Conservation (phyloP, 2,797 vertebrate genomes). For the Pipistrellus kuhlii region DNA sequence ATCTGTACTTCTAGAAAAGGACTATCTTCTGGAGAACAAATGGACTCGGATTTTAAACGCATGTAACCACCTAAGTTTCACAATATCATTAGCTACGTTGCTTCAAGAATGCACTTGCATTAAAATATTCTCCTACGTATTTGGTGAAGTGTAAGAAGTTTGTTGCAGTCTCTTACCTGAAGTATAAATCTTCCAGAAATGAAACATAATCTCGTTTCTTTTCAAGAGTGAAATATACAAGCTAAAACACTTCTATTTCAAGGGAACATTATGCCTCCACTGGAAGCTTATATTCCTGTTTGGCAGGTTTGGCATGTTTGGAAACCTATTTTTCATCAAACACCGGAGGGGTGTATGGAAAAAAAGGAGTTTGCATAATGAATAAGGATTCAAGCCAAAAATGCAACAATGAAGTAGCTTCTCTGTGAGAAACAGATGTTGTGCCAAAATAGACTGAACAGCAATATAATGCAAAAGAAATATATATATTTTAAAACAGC, state of each 20-base stretch:
- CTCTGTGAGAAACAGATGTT: neutral
- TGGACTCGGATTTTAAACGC: neutral
- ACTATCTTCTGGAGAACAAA: neutral
- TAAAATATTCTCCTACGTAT: neutral
- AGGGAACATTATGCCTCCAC: neutral
- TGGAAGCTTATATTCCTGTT: conserved; percentile 81
- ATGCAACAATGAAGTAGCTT: conserved; percentile 31
- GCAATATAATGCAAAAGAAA: neutral
- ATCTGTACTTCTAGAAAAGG: neutral
- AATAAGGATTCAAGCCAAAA: conserved; percentile 42
- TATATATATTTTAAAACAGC: neutral
- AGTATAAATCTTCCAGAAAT: conserved; percentile 25
- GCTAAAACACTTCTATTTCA: conserved; percentile 54
- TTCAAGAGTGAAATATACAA: conserved; percentile 36
- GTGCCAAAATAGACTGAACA: neutral
- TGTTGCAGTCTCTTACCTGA: conserved; percentile 68
- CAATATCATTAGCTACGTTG: neutral
- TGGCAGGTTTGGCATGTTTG: conserved; percentile 76
- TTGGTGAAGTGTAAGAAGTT: conserved; percentile 21
- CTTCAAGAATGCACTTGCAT: neutral
- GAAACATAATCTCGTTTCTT: conserved; percentile 36
- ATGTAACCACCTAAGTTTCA: neutral
- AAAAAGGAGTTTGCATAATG: conserved; percentile 47
- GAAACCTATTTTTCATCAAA: conserved; percentile 65
- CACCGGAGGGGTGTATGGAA: conserved; percentile 75